Evolutionary conservation across 1,140 invertebrate genomes (phyloP).

Genomic region (Ditylenchus dipsaci): DNA sequence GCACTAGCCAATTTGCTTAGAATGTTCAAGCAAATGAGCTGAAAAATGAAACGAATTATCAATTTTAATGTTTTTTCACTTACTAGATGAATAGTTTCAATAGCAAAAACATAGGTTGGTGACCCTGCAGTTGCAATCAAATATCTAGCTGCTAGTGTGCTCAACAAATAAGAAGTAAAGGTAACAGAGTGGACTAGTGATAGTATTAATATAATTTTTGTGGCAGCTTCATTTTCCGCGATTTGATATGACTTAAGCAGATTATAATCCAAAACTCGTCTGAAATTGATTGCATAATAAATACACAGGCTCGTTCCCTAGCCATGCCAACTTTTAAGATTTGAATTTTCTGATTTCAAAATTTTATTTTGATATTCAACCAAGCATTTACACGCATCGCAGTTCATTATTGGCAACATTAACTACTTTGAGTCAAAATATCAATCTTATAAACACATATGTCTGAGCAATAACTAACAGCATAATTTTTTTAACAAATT

Average conservation of each 20-base stretch:
- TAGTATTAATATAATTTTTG: background rate
- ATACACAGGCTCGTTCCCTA: no score
- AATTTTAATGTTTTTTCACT: background rate
- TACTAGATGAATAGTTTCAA: background rate
- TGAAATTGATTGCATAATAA: background rate
- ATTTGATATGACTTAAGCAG: background rate
- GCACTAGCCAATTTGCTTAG: background rate
- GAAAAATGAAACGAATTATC: background rate
- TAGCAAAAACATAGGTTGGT: background rate
- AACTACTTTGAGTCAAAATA: no score
- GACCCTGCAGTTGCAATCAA: background rate
- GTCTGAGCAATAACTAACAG: no score
- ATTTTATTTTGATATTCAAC: no score
- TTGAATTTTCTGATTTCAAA: no score
- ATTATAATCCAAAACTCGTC: background rate
- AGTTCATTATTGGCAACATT: no score
- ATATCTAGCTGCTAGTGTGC: background rate
- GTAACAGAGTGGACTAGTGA: background rate
- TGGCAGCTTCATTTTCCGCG: background rate
- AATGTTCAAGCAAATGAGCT: background rate
- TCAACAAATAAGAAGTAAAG: background rate
- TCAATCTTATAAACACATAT: no score
- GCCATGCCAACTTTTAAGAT: no score
- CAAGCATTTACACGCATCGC: no score
- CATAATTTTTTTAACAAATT: no score